Evolutionary conservation across 2,113 vertebrate genomes (phyloP).

Genomic region (Cettia cetti): DNA sequence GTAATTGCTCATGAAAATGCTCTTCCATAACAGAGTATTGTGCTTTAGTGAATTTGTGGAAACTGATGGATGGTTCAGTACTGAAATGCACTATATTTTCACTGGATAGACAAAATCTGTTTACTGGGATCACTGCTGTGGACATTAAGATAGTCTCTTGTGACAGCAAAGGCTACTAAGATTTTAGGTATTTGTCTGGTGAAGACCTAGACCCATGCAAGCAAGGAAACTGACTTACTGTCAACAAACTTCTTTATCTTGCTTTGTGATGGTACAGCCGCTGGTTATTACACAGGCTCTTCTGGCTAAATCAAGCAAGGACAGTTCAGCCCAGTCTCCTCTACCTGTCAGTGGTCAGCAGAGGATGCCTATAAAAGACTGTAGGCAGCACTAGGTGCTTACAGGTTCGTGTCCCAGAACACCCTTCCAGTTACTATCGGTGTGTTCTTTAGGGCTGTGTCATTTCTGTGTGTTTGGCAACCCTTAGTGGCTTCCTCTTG

Average conservation of each 20-base stretch:
- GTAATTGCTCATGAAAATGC: background rate
- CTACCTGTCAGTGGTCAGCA: background rate
- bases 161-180: background rate
- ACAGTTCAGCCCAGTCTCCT: background rate
- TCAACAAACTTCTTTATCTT: background rate
- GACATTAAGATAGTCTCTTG: background rate
- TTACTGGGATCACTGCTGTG: background rate
- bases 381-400: background rate
- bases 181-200: background rate
- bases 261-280: rapidly evolving
- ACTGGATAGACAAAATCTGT: background rate
- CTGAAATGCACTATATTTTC: background rate
- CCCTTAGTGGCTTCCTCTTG: background rate
- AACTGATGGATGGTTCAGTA: background rate
- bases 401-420: background rate
- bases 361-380: background rate
- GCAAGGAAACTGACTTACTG: background rate
- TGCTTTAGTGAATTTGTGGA: background rate
- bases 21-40: background rate
- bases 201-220: background rate
- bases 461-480: background rate
- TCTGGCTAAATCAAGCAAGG: background rate
- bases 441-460: background rate
- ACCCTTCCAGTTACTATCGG: background rate
- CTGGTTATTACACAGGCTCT: background rate